A percentile compares a stretch with the other conserved stretches of the same genome.
These are phyloP conservation scores for Callaeas wilsoni DNA, from an alignment of 2,113 vertebrate genomes.

Conservation along the genomic window DNA sequence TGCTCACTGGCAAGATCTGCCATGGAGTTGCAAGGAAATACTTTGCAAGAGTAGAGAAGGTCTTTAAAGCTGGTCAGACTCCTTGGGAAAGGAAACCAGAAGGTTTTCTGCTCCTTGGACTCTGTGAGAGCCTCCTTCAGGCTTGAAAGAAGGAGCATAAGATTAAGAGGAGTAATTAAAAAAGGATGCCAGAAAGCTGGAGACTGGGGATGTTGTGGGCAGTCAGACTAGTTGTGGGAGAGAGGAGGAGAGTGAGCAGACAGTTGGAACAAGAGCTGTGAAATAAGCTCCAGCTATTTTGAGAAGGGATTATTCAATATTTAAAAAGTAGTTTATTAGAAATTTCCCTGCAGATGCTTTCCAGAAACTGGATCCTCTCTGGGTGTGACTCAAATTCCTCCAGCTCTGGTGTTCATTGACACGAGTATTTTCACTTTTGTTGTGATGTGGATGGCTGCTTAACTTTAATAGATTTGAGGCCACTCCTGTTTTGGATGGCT, in stretches of 20 bases:
- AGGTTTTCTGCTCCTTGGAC: not conserved
- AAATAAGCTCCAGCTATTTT: not conserved
- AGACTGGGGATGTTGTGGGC: not conserved
- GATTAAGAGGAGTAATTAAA: conserved; percentile 20
- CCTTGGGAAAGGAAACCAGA: not conserved
- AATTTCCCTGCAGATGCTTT: not conserved
- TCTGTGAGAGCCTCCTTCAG: not conserved
- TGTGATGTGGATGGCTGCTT: not conserved
- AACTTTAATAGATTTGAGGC: not conserved
- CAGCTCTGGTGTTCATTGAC: not conserved
- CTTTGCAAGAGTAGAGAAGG: not conserved
- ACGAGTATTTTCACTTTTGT: not conserved
- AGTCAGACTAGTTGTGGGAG: not conserved
- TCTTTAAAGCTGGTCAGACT: not conserved
- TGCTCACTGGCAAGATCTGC: not conserved
- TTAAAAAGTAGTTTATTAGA: not conserved
- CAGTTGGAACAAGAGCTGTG: not conserved
- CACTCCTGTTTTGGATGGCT: not conserved
- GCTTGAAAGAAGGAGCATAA: not conserved
- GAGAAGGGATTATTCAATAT: not conserved
- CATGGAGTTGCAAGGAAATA: not conserved
- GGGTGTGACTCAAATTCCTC: not conserved
- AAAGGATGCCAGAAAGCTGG: not conserved
- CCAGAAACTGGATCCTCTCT: not conserved
- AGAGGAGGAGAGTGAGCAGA: not conserved